Evolutionary conservation across 2,888 invertebrate genomes (phyloP).

Genomic region (Eubasilissa splendida): DNA sequence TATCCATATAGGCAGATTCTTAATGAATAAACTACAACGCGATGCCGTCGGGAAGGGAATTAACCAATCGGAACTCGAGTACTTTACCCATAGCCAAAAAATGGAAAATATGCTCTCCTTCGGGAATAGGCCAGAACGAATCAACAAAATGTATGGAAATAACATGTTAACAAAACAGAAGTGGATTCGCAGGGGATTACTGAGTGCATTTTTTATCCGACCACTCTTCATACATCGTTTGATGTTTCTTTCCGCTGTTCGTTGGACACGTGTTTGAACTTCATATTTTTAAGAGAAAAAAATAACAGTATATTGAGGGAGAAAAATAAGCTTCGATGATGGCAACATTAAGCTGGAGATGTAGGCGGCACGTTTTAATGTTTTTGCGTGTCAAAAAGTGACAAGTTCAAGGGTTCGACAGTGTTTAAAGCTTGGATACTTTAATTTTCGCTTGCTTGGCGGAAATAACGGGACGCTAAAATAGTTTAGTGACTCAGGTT

Average conservation of each 20-base stretch:
- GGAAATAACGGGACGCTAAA: too few relatives aligned
- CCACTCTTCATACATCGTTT: not conserved
- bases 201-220: too few relatives aligned
- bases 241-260: slow-evolving; percentile 12
- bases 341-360: slow-evolving; percentile 2
- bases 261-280: slow-evolving; percentile 52
- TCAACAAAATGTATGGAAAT: not conserved
- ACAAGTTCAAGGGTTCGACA: not conserved
- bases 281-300: slow-evolving; percentile 44
- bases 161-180: not conserved
- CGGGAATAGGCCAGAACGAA: too few relatives aligned
- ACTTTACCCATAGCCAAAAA: too few relatives aligned
- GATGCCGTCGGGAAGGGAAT: too few relatives aligned
- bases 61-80: too few relatives aligned
- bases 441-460: too few relatives aligned
- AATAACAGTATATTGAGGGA: not conserved
- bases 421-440: too few relatives aligned
- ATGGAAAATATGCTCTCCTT: too few relatives aligned
- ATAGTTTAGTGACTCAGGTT: too few relatives aligned
- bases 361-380: slow-evolving; percentile 3
- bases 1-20: too few relatives aligned
- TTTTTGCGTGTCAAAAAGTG: slow-evolving; percentile 23
- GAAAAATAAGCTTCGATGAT: not conserved
- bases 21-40: too few relatives aligned
- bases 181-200: not conserved